phyloP scores from a whole-genome alignment of 2,888 invertebrate genomes.

The Achlya flavicornis region DNA sequence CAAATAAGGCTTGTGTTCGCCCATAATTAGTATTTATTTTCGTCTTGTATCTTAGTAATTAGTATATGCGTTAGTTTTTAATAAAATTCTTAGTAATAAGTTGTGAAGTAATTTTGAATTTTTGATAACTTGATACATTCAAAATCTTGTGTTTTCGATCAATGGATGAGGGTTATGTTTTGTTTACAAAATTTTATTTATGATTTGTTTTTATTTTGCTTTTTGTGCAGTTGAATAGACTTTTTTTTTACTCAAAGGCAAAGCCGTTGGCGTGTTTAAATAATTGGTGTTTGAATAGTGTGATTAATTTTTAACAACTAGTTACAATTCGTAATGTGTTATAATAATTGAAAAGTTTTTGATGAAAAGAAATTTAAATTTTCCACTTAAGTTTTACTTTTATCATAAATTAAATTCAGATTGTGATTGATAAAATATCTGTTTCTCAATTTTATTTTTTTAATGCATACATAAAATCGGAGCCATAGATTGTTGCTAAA shows the following conservation, averaged over 20 bases:
- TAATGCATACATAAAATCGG: neutral
- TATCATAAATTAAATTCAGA: neutral
- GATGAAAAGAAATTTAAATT: neutral
- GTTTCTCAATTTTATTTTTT: too few species aligned
- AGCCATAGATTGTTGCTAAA: too few species aligned
- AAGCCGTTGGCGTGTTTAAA: conserved; percentile 23
- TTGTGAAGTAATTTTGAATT: conserved; percentile 25
- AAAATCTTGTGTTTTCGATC: conserved; percentile 36
- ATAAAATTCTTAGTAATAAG: conserved; percentile 38
- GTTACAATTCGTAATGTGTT: neutral
- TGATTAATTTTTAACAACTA: neutral
- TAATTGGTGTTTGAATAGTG: conserved; percentile 8
- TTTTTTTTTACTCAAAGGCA: conserved; percentile 32
- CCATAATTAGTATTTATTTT: conserved; percentile 30
- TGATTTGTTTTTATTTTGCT: conserved; percentile 30
- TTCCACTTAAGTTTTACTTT: neutral
- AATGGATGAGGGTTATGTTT: conserved; percentile 47
- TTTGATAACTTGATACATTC: conserved; percentile 27
- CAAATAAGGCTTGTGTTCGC: conserved; percentile 34
- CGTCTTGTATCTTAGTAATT: conserved; percentile 20
- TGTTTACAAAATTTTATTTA: conserved; percentile 60
- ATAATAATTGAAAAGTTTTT: neutral
- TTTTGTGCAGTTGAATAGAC: conserved; percentile 22
- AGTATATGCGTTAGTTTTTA: conserved; percentile 24
- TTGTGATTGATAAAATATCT: too few species aligned